Percentiles rank a stretch among this genome's conserved stretches.
These are phyloP conservation scores for Peromyscus californicus DNA, from an alignment of 2,113 vertebrate genomes.

Conservation along the genomic window DNA sequence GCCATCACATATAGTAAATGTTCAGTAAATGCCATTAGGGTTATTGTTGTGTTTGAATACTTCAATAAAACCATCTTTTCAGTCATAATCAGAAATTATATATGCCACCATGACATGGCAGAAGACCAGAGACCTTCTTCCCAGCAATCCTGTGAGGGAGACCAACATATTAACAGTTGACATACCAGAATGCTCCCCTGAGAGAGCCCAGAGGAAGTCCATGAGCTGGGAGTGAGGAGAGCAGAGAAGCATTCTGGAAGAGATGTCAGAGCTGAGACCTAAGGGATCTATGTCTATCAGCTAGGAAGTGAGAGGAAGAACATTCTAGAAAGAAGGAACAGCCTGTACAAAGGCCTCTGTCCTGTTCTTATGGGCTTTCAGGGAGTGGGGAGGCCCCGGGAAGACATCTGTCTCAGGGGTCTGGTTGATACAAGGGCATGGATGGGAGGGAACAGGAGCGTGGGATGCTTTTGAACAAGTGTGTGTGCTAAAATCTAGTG, in stretches of 20 bases:
- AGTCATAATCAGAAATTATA: neutral
- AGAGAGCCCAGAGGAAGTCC: neutral
- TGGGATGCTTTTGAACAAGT: neutral
- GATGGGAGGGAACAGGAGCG: neutral
- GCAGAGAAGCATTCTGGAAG: slow-evolving; percentile 18
- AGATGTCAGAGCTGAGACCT: neutral
- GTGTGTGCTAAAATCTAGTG: neutral
- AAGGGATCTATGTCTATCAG: neutral
- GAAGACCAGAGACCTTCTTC: neutral
- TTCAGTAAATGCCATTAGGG: slow-evolving; percentile 4
- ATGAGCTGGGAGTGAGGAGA: neutral
- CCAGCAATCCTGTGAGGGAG: neutral
- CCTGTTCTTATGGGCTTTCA: neutral
- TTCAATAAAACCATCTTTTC: slow-evolving; percentile 1
- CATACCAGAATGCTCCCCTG: neutral
- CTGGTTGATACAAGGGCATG: neutral
- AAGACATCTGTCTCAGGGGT: neutral
- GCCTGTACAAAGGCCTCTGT: neutral
- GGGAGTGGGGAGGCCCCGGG: neutral
- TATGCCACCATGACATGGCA: neutral
- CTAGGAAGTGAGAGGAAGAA: neutral
- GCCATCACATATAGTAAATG: neutral
- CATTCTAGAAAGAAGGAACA: neutral
- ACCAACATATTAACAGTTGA: neutral
- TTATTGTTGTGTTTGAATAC: slow-evolving; percentile 44